phyloP scores from a whole-genome alignment of 2,888 invertebrate genomes.

The Thymelicus lineola region DNA sequence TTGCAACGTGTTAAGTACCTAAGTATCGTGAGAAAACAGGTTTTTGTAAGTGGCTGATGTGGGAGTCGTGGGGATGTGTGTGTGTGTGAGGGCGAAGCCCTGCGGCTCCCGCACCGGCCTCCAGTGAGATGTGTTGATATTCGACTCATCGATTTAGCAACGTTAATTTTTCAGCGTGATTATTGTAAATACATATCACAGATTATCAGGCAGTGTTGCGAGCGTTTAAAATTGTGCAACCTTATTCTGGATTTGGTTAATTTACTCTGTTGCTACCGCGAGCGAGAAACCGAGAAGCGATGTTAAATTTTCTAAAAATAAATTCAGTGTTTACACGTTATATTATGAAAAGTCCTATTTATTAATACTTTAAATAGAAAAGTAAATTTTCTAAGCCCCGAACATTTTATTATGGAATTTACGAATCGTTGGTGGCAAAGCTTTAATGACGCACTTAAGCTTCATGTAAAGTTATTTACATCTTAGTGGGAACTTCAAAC shows the following conservation, averaged over 20 bases:
- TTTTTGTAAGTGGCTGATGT: slow-evolving; percentile 49
- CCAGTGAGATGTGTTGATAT: slow-evolving; percentile 50
- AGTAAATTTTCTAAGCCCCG: not conserved
- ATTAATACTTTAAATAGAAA: not conserved
- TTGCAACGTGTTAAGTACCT: slow-evolving; percentile 68
- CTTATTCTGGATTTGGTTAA: slow-evolving; percentile 19
- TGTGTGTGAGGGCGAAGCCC: slow-evolving; percentile 47
- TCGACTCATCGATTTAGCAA: slow-evolving; percentile 42
- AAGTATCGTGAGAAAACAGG: slow-evolving; percentile 53
- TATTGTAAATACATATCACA: slow-evolving; percentile 82
- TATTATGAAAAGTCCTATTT: not conserved
- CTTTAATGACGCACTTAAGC: not conserved
- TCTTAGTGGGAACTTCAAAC: too few species aligned
- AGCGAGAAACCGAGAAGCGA: not conserved
- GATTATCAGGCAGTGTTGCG: slow-evolving; percentile 68
- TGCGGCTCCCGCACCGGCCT: slow-evolving; percentile 39
- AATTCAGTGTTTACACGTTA: too few species aligned
- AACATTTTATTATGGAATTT: not conserved
- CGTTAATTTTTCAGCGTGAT: slow-evolving; percentile 57
- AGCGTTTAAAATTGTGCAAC: slow-evolving; percentile 37
- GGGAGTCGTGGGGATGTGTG: slow-evolving; percentile 52
- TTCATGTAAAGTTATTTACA: too few species aligned
- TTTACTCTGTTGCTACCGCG: not conserved
- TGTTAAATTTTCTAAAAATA: not conserved
- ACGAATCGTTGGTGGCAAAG: not conserved